A percentile compares a stretch with the other conserved stretches of the same genome.
Conservation (phyloP, 1,140 invertebrate species). For the Drosophila oshimai region DNA sequence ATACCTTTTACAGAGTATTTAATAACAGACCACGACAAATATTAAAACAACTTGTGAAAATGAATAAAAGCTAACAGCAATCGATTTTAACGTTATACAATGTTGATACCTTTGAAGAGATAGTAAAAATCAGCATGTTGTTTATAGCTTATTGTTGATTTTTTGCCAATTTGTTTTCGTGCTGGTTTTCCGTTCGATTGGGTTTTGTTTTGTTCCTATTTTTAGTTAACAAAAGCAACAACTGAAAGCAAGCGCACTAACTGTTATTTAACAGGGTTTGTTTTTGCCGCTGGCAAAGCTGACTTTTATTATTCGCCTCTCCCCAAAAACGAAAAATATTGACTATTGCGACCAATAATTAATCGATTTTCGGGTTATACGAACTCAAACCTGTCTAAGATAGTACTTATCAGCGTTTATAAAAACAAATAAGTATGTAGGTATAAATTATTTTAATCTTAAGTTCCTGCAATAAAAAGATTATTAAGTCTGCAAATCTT, state of each 20-base stretch:
- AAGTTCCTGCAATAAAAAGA: neutral
- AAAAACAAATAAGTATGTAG: too few relatives aligned
- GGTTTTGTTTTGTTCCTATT: slow-evolving; percentile 35
- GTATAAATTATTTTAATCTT: neutral
- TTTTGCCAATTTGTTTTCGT: slow-evolving; percentile 20
- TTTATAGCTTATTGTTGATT: slow-evolving; percentile 9
- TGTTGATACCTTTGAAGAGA: neutral
- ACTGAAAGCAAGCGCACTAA: slow-evolving; percentile 27
- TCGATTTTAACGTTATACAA: neutral
- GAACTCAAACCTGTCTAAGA: neutral
- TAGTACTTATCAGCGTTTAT: neutral
- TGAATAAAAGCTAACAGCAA: too few relatives aligned
- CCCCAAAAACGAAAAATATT: neutral
- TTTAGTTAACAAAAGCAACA: slow-evolving; percentile 30
- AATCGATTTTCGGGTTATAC: neutral
- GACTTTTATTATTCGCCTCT: neutral
- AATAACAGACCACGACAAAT: too few relatives aligned
- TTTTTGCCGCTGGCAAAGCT: neutral
- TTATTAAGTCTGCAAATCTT: slow-evolving; percentile 2
- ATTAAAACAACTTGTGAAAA: too few relatives aligned
- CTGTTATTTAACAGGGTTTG: slow-evolving; percentile 26
- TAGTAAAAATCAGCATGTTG: neutral
- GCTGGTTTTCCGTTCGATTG: slow-evolving; percentile 27
- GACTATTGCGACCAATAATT: neutral
- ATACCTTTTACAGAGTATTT: too few relatives aligned